phyloP scores from a whole-genome alignment of 2,797 vertebrate species.

The Anas acuta region DNA sequence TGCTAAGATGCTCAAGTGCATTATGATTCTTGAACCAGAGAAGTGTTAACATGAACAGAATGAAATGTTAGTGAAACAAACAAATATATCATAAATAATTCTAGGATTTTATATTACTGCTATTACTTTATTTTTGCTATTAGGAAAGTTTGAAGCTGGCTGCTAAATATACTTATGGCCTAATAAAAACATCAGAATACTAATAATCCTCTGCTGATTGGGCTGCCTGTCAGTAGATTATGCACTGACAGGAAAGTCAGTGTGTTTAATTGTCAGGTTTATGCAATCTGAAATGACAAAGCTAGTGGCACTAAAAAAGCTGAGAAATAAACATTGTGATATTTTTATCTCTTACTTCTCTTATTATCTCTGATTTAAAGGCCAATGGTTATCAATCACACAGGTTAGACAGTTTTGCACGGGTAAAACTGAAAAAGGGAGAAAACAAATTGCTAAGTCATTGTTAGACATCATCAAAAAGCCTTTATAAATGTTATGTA shows the following conservation, averaged over 20 bases:
- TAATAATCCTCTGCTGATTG: background rate
- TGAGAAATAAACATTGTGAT: background rate
- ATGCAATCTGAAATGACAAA: background rate
- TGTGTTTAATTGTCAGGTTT: constrained; percentile 28
- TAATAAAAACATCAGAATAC: background rate
- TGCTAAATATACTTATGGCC: background rate
- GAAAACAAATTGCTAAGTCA: background rate
- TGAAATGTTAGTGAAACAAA: background rate
- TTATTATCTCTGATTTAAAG: background rate
- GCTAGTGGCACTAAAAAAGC: background rate
- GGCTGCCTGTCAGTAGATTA: background rate
- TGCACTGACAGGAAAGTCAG: background rate
- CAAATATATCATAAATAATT: background rate
- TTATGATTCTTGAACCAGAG: background rate
- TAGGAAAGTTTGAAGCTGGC: background rate
- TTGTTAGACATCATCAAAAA: background rate
- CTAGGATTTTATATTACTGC: fast-evolving
- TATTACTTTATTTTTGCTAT: background rate
- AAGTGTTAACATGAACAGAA: background rate
- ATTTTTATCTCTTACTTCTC: background rate
- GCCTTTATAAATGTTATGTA: background rate
- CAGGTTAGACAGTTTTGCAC: background rate
- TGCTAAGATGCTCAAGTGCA: background rate
- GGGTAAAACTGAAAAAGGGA: background rate
- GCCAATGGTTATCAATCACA: background rate